Percentiles rank a stretch among this genome's conserved stretches.
Conservation (phyloP, 2,888 invertebrate genomes). For the Dynastes hyllus region DNA sequence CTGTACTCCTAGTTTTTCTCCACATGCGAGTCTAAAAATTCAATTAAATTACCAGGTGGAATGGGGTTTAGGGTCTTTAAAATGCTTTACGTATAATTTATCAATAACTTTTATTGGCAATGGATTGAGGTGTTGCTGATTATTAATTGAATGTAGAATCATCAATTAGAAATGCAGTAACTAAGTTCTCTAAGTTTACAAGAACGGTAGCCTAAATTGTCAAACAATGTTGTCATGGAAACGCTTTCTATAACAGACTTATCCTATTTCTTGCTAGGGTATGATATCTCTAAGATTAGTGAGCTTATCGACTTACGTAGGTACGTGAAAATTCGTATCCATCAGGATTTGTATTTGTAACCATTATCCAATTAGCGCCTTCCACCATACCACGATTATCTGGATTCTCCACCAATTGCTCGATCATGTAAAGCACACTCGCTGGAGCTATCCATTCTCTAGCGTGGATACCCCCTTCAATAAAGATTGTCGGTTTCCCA, state of each 20-base stretch:
- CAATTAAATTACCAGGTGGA: neutral
- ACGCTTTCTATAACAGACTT: too few species aligned
- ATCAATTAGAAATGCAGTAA: too few species aligned
- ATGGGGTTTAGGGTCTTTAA: too few species aligned
- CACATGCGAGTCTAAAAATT: slow-evolving; percentile 75
- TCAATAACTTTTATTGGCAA: too few species aligned
- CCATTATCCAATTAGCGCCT: slow-evolving; percentile 78
- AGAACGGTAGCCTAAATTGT: too few species aligned
- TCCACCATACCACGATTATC: slow-evolving; percentile 74
- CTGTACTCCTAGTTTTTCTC: slow-evolving; percentile 79
- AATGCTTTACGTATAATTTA: too few species aligned
- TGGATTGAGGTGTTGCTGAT: too few species aligned
- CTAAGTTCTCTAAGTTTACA: too few species aligned
- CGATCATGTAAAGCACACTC: slow-evolving; percentile 78
- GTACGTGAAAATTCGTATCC: slow-evolving; percentile 78
- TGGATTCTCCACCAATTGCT: slow-evolving; percentile 77
- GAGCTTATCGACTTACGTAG: slow-evolving; percentile 65
- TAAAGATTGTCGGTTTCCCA: slow-evolving; percentile 75
- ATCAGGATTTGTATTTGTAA: slow-evolving; percentile 83
- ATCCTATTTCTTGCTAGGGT: too few species aligned
- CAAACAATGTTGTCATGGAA: too few species aligned
- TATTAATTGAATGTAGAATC: too few species aligned
- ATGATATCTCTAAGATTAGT: neutral
- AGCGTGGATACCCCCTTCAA: slow-evolving; percentile 78
- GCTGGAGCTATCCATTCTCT: slow-evolving; percentile 84